Evolutionary conservation across 2,113 vertebrate genomes (phyloP).

Genomic region (Thalassarche chlororhynchos): DNA sequence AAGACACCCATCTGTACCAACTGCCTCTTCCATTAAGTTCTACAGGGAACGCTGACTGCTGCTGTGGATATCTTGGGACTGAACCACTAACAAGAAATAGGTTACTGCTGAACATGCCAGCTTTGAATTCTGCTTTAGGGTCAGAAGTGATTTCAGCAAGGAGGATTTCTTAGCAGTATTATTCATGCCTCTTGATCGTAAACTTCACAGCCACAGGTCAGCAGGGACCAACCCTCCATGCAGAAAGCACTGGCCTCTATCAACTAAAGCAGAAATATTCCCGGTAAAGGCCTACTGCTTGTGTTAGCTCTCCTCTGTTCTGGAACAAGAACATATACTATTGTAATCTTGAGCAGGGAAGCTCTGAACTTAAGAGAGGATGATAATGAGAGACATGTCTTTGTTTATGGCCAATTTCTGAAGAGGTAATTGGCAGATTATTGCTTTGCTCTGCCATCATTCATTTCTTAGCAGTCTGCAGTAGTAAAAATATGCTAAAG

Average conservation of each 20-base stretch:
- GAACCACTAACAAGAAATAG: background rate
- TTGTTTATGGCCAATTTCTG: background rate
- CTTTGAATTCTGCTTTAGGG: background rate
- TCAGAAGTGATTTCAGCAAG: background rate
- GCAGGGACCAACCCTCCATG: background rate
- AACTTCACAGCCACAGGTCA: background rate
- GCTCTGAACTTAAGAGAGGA: background rate
- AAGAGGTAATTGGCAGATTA: background rate
- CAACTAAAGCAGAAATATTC: background rate
- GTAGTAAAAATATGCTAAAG: background rate
- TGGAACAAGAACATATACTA: background rate
- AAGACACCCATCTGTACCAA: background rate
- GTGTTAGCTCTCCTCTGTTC: background rate
- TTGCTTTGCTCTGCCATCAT: background rate
- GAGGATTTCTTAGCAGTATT: background rate
- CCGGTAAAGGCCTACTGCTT: background rate
- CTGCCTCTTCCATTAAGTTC: background rate
- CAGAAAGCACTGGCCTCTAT: background rate
- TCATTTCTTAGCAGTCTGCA: background rate
- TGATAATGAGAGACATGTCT: background rate
- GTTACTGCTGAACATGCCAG: background rate
- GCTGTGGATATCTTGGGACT: background rate
- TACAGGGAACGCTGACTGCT: background rate
- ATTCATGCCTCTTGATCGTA: background rate
- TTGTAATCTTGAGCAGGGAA: background rate